Evolutionary conservation across 2,888 invertebrate genomes (phyloP).

Genomic region (Dolichomitus sp.): DNA sequence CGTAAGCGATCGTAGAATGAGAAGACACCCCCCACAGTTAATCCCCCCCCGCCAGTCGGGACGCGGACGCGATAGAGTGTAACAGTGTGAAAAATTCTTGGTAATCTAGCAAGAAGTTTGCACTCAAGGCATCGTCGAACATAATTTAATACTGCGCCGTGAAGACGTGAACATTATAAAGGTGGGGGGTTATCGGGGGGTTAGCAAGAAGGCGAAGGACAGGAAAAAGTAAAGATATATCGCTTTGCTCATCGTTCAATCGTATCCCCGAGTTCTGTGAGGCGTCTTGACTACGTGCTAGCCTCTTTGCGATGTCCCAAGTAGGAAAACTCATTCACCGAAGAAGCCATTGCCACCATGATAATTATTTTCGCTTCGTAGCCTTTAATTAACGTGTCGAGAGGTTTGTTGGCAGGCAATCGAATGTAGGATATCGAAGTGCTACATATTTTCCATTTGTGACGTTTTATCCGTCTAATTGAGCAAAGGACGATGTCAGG

Average conservation of each 20-base stretch:
- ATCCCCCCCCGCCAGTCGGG: not conserved
- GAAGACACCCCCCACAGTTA: not conserved
- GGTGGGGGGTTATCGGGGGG: not conserved
- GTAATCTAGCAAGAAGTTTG: constrained; percentile 52
- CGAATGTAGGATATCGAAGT: constrained; percentile 7
- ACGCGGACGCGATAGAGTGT: constrained; percentile 38
- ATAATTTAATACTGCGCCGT: constrained; percentile 30
- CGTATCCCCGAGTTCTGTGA: constrained; percentile 22
- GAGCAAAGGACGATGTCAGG: not conserved
- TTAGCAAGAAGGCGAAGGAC: constrained; percentile 22
- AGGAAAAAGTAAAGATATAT: constrained; percentile 13
- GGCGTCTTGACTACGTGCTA: constrained; percentile 4
- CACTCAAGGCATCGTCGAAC: constrained; percentile 37
- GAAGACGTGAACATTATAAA: constrained; percentile 26
- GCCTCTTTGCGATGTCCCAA: constrained; percentile 5
- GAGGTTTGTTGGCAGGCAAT: constrained; percentile 3
- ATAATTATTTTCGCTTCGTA: constrained; percentile 58
- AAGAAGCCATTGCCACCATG: constrained; percentile 28
- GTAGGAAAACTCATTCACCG: constrained; percentile 9
- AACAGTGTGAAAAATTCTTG: constrained; percentile 50
- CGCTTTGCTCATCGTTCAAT: constrained; percentile 42
- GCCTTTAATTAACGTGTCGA: constrained; percentile 44
- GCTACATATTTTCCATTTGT: constrained; percentile 1
- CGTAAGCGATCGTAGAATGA: constrained; percentile 26
- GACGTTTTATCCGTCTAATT: not conserved